These are phyloP conservation scores for Cyprinella venusta DNA, from an alignment of 2,797 vertebrate species.

Conservation along the genomic window DNA sequence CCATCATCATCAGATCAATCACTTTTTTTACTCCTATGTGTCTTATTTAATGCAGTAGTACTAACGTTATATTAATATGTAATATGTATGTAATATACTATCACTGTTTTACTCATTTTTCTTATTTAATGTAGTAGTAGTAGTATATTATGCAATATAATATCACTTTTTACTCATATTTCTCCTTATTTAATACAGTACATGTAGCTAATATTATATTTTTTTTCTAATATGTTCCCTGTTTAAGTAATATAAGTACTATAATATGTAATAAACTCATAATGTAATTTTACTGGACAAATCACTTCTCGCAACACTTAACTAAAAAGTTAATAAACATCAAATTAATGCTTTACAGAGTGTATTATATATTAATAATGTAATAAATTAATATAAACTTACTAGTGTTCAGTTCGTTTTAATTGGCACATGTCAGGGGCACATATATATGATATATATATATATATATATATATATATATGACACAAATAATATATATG, in stretches of 20 bases:
- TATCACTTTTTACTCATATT: neutral
- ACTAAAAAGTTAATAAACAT: neutral
- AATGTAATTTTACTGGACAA: neutral
- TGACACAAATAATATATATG: no score
- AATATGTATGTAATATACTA: no score
- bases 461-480: no score
- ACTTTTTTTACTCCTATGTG: neutral
- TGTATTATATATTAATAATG: neutral
- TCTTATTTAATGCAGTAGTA: neutral
- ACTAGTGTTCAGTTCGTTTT: no score
- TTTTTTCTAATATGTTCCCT: neutral
- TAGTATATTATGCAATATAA: neutral
- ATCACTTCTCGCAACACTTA: neutral
- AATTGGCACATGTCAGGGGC: no score
- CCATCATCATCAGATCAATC: constrained; percentile 50
- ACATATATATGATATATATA: no score
- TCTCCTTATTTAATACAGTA: neutral
- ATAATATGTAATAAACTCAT: neutral
- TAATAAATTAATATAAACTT: no score
- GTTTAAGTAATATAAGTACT: neutral
- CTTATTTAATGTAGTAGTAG: neutral
- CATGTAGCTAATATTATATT: neutral
- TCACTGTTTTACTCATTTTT: neutral
- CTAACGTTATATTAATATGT: neutral
- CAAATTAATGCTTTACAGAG: neutral